Percentiles rank a stretch among this genome's conserved stretches.
phyloP scores from a whole-genome alignment of 2,797 vertebrate genomes.

The Pitangus sulphuratus region DNA sequence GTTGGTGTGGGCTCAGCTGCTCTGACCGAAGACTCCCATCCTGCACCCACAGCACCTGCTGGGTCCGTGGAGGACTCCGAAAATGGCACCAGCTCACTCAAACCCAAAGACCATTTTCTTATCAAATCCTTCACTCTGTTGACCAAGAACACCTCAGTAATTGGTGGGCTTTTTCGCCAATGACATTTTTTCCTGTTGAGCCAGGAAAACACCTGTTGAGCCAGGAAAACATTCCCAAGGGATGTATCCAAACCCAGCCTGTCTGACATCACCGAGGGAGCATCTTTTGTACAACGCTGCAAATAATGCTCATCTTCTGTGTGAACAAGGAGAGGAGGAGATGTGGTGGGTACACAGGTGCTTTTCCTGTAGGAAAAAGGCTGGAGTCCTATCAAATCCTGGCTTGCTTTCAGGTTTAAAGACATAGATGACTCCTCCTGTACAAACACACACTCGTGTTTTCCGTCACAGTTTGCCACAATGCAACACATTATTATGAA shows the following conservation, averaged over 20 bases:
- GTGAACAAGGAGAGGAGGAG: neutral
- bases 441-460: fast-evolving
- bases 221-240: neutral
- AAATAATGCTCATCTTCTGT: fast-evolving
- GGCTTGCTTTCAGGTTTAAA: neutral
- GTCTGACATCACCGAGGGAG: neutral
- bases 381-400: neutral
- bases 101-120: neutral
- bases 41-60: neutral
- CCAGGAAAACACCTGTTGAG: neutral
- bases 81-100: neutral
- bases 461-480: neutral
- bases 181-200: neutral
- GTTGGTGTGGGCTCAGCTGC: neutral
- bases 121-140: neutral
- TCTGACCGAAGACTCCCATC: neutral
- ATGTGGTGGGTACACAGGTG: neutral
- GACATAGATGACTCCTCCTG: neutral
- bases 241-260: neutral
- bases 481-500: neutral
- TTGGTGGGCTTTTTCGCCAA: neutral
- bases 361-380: neutral
- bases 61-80: neutral
- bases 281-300: fast-evolving
- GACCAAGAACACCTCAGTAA: neutral